phyloP scores from a whole-genome alignment of 2,888 invertebrate genomes.

The Cosmia trapezina region DNA sequence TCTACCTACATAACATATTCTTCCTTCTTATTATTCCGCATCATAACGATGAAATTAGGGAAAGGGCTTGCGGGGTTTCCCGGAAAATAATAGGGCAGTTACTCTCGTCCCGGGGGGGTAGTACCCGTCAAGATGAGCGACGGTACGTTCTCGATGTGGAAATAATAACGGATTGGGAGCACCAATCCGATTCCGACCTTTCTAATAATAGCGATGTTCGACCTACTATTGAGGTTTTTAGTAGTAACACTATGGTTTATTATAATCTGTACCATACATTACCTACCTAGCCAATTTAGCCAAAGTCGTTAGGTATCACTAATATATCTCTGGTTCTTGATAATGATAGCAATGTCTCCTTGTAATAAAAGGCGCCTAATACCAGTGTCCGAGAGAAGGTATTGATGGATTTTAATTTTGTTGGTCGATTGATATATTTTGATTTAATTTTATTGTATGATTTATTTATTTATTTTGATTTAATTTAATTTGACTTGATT shows the following conservation, averaged over 20 bases:
- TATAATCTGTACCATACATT: not conserved
- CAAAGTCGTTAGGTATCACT: too few species aligned
- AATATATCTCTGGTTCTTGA: too few species aligned
- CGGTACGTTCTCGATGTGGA: constrained; percentile 17
- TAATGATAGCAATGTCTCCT: not conserved
- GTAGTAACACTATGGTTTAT: not conserved
- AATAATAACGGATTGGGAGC: constrained; percentile 26
- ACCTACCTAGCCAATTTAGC: too few species aligned
- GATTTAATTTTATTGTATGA: too few species aligned
- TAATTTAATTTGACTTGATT: too few species aligned
- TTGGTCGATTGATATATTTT: too few species aligned
- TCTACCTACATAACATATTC: constrained; percentile 1
- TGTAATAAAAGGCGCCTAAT: not conserved
- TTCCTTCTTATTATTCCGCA: constrained; percentile 41
- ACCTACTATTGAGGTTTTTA: not conserved
- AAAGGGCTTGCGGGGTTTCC: constrained; percentile 35
- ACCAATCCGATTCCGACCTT: not conserved
- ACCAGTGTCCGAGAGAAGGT: too few species aligned
- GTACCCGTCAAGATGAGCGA: constrained; percentile 27
- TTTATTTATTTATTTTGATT: too few species aligned
- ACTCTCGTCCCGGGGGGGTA: constrained; percentile 31
- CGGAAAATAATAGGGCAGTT: constrained; percentile 44
- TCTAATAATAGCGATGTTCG: not conserved
- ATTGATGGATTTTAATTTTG: too few species aligned
- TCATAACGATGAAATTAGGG: constrained; percentile 42